A percentile compares a stretch with the other conserved stretches of the same genome.
phyloP scores from a whole-genome alignment of 2,888 invertebrate genomes.

The Acrocyrtus sp. region DNA sequence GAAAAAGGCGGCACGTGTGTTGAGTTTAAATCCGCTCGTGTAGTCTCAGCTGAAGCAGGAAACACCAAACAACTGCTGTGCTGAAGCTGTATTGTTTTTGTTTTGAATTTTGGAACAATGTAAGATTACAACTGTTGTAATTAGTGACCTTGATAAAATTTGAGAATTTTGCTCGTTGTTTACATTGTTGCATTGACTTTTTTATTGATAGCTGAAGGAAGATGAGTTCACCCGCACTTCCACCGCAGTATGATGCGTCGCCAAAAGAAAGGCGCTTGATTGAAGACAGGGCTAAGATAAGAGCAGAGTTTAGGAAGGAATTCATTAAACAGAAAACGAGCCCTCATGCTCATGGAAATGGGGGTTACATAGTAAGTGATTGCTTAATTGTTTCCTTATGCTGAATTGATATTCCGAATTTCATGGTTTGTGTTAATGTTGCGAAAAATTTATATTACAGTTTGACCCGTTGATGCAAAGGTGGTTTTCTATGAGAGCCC shows the following conservation, averaged over 20 bases:
- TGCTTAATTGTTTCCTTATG: background rate
- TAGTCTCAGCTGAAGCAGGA: too few relatives aligned
- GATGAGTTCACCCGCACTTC: too few relatives aligned
- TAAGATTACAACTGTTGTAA: too few relatives aligned
- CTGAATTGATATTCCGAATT: background rate
- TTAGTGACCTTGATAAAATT: too few relatives aligned
- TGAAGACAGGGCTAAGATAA: constrained; percentile 73
- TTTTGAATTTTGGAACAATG: too few relatives aligned
- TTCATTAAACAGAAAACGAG: constrained; percentile 78
- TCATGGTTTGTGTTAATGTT: background rate
- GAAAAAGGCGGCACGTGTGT: too few relatives aligned
- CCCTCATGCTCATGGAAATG: constrained; percentile 77
- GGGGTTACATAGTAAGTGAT: constrained; percentile 77
- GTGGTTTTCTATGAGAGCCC: constrained; percentile 77
- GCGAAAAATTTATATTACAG: constrained; percentile 70
- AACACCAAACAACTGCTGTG: too few relatives aligned
- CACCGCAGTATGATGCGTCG: constrained; percentile 53
- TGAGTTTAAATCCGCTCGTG: too few relatives aligned
- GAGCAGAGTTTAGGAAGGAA: constrained; percentile 74
- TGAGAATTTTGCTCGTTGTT: too few relatives aligned
- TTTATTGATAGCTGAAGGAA: too few relatives aligned
- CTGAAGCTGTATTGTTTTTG: too few relatives aligned
- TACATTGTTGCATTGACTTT: too few relatives aligned
- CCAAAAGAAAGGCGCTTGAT: constrained; percentile 68
- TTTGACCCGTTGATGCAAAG: constrained; percentile 83